phyloP scores from a whole-genome alignment of 2,888 invertebrate species.

The Macrosiphum euphorbiae region DNA sequence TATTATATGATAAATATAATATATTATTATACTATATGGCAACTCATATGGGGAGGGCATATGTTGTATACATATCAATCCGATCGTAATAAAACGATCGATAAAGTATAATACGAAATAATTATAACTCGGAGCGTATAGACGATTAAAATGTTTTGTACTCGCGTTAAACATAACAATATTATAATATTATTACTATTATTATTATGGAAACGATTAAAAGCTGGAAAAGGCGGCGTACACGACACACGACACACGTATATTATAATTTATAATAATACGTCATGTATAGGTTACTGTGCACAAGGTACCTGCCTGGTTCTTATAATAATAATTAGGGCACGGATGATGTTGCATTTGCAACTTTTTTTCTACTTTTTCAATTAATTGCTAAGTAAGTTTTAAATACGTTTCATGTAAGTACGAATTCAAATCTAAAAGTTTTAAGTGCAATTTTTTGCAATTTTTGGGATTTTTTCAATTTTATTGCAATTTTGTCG shows the following conservation, averaged over 20 bases:
- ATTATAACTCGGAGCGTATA: background rate
- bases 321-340: too few species aligned
- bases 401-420: too few species aligned
- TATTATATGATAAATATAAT: background rate
- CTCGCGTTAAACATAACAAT: background rate
- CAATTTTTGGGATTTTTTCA: too few species aligned
- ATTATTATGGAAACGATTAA: background rate
- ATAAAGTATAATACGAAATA: constrained; percentile 4
- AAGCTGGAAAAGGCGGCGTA: background rate
- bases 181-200: too few species aligned
- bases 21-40: background rate
- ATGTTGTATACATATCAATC: background rate
- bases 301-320: background rate
- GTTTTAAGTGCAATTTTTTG: too few species aligned
- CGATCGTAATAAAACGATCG: constrained; percentile 1
- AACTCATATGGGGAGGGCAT: background rate
- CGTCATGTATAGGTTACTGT: background rate
- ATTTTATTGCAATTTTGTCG: too few species aligned
- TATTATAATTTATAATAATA: background rate
- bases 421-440: too few species aligned
- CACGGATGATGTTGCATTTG: too few species aligned
- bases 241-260: background rate
- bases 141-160: background rate
- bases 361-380: too few species aligned
- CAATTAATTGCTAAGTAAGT: too few species aligned